Evolutionary conservation across 2,888 invertebrate species (phyloP), one percentile per base, ranked within the genome.

Genomic region (Nysson spinosus): DNA sequence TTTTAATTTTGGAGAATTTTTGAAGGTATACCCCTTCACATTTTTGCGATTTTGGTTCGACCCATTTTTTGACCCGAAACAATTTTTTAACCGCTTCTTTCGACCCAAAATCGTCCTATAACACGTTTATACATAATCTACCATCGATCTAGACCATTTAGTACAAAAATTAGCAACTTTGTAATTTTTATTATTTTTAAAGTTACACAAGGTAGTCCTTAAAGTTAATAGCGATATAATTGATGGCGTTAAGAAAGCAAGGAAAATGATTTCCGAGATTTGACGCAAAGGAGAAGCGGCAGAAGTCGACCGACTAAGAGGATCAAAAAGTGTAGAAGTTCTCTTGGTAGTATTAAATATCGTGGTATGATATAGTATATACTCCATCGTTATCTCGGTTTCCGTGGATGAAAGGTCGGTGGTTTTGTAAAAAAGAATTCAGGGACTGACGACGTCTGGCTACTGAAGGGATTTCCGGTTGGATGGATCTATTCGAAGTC

Each of bases 381-480:
- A 60, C 46, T 24, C 49, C 46, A 34, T 28, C 60, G 40, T 65
- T 65, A 64, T 69, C 64, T 57, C 32, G 19, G 50, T 46, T 47
- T 40, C 22, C 54, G 30, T 30, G 46, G 46, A 51, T 57, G 55
- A 64, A 64, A 58, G 42, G 42, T 28, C 57, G 46, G 51, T 19
- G 69, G 39, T 11, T 57, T 16, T 34, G 47, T 12, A 51, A 46
- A 42, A 56, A 58, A 57, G 49, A 54, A 60, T 32, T 44, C 50
- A 30, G 44, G 12, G 20, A 39, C 12, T 16, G 42, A 56, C 37
- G 51, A 57, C 28, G 58, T 62, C 58, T 71, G 50, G 49, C 37
- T 67, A 57, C 51, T 62, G 55, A 71, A 54, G 44, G 32, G 50
- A 62, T 63, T 71, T 58, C 70, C 67, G 46, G 37, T 22, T 49